Evolutionary conservation across 1,140 invertebrate species (phyloP), one percentile per base, ranked within the genome.

Genomic region (Cydia pomonella): DNA sequence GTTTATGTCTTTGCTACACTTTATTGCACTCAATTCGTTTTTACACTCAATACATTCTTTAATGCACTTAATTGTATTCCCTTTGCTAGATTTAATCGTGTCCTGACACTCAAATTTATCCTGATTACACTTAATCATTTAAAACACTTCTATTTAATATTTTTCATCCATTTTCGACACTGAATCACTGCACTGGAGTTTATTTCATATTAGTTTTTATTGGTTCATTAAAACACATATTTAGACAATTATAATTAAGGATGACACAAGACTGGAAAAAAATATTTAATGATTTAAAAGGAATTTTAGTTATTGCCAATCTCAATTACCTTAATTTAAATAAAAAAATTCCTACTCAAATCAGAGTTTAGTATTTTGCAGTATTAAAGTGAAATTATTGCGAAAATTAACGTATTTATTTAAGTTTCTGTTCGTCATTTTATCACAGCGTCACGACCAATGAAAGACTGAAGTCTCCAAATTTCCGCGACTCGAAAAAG

Each of bases 101-200:
- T 38, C 33, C 9, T 38, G 4, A 38, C 33, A 38, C 33, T 33
- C 29, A 33, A 38, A 38, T 38, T 1, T 10, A 9, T 38, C 7
- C 33, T 10, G 1, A 10, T 38, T 38, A 9, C 0, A 38, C 33
- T 38, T 9, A 38, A 38, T 1, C 29, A 6, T 33, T 33, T 33
- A 7, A 33, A 33, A 12, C 83, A 85, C 86, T 76, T 73, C 78
- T 82, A 71, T 38, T 25, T 74, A 50, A n/a, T 3, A 12, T 44
- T 44, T 44, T 44, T 44, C 41, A 6, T 16, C 41, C 41, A 44
- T 44, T 44, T 41, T 44, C 16, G 12, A 9, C 50, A 53, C 50
- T 53, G n/a, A 44, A 44, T 44, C 41, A 44, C 41, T 44, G 41
- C 41, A 44, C 41, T 4, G 7, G 2, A 44, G 4, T 7, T 4